Evolutionary conservation across 2,113 vertebrate species (phyloP), one percentile per base, ranked within the genome.

Genomic region (Ptilorrhoa leucosticta): DNA sequence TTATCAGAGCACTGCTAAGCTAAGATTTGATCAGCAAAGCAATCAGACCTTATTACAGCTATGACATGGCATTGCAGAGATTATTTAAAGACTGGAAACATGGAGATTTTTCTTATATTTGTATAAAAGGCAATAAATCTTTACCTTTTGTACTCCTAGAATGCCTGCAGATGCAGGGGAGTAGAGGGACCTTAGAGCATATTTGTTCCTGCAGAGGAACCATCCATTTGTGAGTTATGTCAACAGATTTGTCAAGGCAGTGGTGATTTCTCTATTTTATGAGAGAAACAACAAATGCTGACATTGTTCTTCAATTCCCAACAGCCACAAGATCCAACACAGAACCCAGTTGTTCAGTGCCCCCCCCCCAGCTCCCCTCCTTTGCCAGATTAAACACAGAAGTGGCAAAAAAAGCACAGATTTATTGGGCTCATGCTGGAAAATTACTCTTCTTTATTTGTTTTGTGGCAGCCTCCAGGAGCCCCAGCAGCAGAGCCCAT

Each of bases 1-100:
- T 84, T 87, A 85, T 94, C 94, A 77, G 33, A 26, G 60, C 58
- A 12, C 77, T 68, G 58, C 90, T 95, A 65, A 83, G 69, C 82
- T 90, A 37, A 71, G 80, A 84, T 92, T 66, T 89, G 90, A 94
- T 76, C 79, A 95, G 90, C 85, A 85, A 16, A 17, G 31, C 75
- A 87, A 91, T 87, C 64, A 73, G 73, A 68, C 9, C 4, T 61
- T 24, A 51, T 78, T 68, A 48, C 2, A 82, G 35, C 54, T 30
- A 53, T 42, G 63, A 54, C 58, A 61, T 44, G 48, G 56, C 51
- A 37, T 13, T 45, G 61, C 33, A 39, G 37, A 70, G 48, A 70
- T 60, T 15, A 31, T 37, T 48, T 9, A 73, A 39, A 81, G 33
- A 50, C 17, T 22, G 54, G 33, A 78, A 72, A 68, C 3, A 23